phyloP scores from a whole-genome alignment of 1,140 invertebrate genomes.

The Euura saliciscinereae region DNA sequence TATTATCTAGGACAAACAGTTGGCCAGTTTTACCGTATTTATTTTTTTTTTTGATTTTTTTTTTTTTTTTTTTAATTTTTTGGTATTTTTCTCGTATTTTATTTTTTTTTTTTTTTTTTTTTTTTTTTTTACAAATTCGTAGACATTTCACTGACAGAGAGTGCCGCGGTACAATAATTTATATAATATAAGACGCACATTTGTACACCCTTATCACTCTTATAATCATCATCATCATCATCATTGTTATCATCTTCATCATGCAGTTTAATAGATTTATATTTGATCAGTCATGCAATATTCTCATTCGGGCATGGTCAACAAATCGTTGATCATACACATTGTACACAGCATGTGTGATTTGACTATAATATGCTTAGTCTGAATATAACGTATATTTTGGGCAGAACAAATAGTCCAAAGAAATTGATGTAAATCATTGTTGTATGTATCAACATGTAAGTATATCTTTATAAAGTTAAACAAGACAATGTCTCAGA shows the following conservation, averaged over 20 bases:
- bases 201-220: constrained; percentile 20
- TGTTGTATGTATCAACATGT: constrained; percentile 41
- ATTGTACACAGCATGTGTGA: constrained; percentile 12
- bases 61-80: constrained; percentile 42
- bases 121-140: constrained; percentile 35
- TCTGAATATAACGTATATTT: constrained; percentile 19
- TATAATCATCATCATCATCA: constrained; percentile 31
- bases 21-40: constrained; percentile 52
- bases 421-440: constrained; percentile 48
- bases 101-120: constrained; percentile 27
- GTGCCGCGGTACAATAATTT: constrained; percentile 43
- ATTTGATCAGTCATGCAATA: constrained; percentile 13
- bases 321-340: constrained; percentile 9
- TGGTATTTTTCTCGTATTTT: constrained; percentile 35
- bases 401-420: constrained; percentile 33
- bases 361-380: constrained; percentile 21
- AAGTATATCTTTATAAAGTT: constrained; percentile 50
- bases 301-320: constrained; percentile 8
- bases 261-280: constrained; percentile 7
- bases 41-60: constrained; percentile 53
- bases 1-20: constrained; percentile 49
- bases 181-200: constrained; percentile 19
- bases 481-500: constrained; percentile 39
- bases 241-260: constrained; percentile 9
- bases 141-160: constrained; percentile 38